Percentiles rank a stretch among this genome's conserved stretches.
Conservation (phyloP, 2,888 invertebrate species). For the Mamestra brassicae region DNA sequence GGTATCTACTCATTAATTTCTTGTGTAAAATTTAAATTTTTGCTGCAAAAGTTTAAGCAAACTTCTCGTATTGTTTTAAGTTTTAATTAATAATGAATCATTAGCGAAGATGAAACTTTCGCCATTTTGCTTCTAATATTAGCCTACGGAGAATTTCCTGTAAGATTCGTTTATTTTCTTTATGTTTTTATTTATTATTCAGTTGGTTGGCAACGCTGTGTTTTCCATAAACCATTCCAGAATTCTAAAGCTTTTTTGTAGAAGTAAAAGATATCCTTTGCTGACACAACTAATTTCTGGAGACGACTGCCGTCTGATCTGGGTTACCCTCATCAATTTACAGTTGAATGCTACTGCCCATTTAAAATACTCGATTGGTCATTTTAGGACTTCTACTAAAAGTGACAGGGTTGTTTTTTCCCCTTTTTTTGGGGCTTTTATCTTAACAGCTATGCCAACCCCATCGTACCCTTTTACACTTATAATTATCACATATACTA, state of each 20-base stretch:
- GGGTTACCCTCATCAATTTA: constrained; percentile 52
- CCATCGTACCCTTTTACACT: no score
- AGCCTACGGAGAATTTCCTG: constrained; percentile 11
- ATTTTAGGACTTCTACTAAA: background rate
- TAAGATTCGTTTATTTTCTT: constrained; percentile 14
- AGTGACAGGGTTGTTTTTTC: background rate
- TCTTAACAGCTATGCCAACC: no score
- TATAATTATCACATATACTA: no score
- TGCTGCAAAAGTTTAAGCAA: constrained; percentile 37
- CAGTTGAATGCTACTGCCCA: constrained; percentile 34
- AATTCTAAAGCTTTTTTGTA: background rate
- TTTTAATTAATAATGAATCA: constrained; percentile 58
- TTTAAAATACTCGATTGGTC: constrained; percentile 20
- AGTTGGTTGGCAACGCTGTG: background rate
- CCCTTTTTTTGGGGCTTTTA: no score
- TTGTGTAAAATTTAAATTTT: constrained; percentile 32
- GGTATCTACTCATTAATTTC: constrained; percentile 39
- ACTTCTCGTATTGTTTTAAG: constrained; percentile 47
- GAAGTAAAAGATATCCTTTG: background rate
- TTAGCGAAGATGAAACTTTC: constrained; percentile 44
- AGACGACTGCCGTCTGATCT: constrained; percentile 38
- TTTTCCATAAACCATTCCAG: background rate
- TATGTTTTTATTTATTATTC: constrained; percentile 15
- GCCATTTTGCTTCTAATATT: constrained; percentile 39
- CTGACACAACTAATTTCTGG: constrained; percentile 49